A percentile compares a stretch with the other conserved stretches of the same genome.
Evolutionary conservation across 2,888 invertebrate genomes (phyloP).

Genomic region (Lapara coniferarum): DNA sequence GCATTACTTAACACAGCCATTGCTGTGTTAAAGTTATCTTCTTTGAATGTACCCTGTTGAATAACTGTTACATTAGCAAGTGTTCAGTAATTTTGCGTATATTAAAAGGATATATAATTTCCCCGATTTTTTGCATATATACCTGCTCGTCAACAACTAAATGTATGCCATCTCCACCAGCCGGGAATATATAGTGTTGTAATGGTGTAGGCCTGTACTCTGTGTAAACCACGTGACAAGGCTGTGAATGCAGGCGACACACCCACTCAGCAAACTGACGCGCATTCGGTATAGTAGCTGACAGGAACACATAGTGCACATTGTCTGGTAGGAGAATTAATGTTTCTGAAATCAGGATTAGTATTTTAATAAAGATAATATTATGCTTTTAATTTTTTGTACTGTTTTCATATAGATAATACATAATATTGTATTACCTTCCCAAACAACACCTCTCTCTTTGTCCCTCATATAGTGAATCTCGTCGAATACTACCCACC

Average conservation of each 20-base stretch:
- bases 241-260: conserved; percentile 96
- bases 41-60: conserved; percentile 93
- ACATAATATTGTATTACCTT: conserved; percentile 75
- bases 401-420: background rate
- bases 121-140: conserved; percentile 27
- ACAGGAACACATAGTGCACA: conserved; percentile 99
- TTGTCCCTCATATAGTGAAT: conserved; percentile 99
- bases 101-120: too few species aligned
- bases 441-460: conserved; percentile 99
- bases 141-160: conserved; percentile 96
- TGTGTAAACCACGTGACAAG: conserved; percentile 99
- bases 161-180: conserved; percentile 97
- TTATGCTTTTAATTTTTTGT: background rate
- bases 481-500: conserved; percentile 99
- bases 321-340: conserved; percentile 98
- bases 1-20: conserved; percentile 94
- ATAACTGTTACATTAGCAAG: background rate
- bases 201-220: conserved; percentile 98
- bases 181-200: conserved; percentile 99
- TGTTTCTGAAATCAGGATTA: conserved; percentile 86
- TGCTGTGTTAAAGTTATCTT: conserved; percentile 98
- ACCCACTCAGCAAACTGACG: conserved; percentile 98
- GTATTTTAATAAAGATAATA: background rate
- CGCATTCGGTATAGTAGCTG: conserved; percentile 99
- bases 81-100: too few species aligned